These are phyloP conservation scores for Potamarius usumacintae DNA, from an alignment of 2,113 vertebrate species.

Conservation along the genomic window DNA sequence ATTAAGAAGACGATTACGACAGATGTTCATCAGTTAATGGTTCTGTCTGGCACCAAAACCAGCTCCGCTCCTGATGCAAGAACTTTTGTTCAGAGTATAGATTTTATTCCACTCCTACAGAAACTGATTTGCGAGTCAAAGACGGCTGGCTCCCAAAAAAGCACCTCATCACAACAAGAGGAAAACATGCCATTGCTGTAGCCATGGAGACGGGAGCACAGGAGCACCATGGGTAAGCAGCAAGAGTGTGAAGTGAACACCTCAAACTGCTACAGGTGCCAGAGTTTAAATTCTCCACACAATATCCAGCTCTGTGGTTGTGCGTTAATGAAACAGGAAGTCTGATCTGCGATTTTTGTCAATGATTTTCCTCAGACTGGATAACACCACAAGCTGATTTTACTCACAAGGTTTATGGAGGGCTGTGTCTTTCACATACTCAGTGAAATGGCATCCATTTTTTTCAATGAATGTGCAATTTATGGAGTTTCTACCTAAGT, in stretches of 20 bases:
- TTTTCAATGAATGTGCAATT: neutral
- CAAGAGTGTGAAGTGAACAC: constrained; percentile 15
- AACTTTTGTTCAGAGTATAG: neutral
- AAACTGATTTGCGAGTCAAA: constrained; percentile 27
- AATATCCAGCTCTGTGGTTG: neutral
- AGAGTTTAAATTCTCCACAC: neutral
- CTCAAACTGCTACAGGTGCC: constrained; percentile 21
- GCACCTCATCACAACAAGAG: constrained; percentile 31
- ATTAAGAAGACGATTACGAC: neutral
- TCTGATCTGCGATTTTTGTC: neutral
- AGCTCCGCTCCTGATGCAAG: neutral
- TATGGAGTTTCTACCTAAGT: neutral
- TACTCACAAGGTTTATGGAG: neutral
- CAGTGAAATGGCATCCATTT: neutral
- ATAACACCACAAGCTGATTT: neutral
- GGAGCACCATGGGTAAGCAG: constrained; percentile 32
- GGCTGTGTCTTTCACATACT: neutral
- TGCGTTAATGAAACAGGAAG: neutral
- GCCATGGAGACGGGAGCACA: constrained; percentile 47
- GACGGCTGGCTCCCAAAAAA: constrained; percentile 35
- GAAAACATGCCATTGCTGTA: constrained; percentile 29
- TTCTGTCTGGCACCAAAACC: neutral
- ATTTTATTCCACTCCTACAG: neutral
- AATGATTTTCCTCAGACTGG: neutral
- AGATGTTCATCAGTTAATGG: neutral